Percentiles rank a stretch among this genome's conserved stretches.
These are phyloP conservation scores for Sitta europaea DNA, from an alignment of 2,113 vertebrate species.

Conservation along the genomic window DNA sequence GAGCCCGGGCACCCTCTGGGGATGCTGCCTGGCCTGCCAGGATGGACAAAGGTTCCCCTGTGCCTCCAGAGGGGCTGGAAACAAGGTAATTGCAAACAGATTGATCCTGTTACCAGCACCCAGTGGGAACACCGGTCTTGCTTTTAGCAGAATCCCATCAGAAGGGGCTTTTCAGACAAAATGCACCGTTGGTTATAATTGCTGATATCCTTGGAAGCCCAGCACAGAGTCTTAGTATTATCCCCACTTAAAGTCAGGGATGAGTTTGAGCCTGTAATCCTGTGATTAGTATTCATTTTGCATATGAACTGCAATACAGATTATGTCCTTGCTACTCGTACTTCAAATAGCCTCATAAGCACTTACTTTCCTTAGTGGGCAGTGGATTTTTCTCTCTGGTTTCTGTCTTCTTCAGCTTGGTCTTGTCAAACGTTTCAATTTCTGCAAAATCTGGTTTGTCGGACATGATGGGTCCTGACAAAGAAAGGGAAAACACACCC, in stretches of 20 bases:
- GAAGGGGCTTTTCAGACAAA: not conserved
- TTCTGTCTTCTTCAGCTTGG: constrained; percentile 90
- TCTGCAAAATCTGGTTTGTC: constrained; percentile 89
- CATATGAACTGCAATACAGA: not conserved
- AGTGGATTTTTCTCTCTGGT: constrained; percentile 88
- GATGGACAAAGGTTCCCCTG: not conserved
- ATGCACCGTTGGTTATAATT: not conserved
- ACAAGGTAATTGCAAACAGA: not conserved
- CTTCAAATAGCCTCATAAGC: not conserved
- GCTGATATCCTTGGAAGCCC: not conserved
- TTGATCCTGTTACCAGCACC: not conserved
- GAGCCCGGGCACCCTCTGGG: not conserved
- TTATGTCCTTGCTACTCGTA: not conserved
- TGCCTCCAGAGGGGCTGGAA: not conserved
- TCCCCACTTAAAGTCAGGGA: not conserved
- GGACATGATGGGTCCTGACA: constrained; percentile 79
- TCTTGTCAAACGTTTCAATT: constrained; percentile 87
- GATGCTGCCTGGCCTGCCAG: not conserved
- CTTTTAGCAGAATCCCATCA: not conserved
- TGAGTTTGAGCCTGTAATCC: constrained; percentile 35
- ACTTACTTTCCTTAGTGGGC: constrained; percentile 91
- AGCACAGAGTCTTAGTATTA: not conserved
- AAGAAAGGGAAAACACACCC: constrained; percentile 54
- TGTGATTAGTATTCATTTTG: constrained; percentile 40
- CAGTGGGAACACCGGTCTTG: not conserved